A percentile compares a stretch with the other conserved stretches of the same genome.
phyloP scores from a whole-genome alignment of 2,888 invertebrate species.

The Amphipoea oculea region DNA sequence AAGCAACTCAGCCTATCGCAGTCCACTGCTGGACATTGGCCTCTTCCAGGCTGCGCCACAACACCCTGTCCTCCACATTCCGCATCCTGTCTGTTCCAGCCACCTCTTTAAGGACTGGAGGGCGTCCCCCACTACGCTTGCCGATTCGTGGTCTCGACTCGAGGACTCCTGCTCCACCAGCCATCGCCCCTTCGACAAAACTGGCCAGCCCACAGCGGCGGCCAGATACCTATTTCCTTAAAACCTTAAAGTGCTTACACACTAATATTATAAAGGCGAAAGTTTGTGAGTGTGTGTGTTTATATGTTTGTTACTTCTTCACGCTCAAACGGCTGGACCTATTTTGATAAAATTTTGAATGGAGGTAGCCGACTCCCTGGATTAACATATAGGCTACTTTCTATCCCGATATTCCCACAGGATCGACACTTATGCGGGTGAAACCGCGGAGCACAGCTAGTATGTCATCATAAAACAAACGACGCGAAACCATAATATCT shows the following conservation, averaged over 20 bases:
- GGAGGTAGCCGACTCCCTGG: too few relatives aligned
- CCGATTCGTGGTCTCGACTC: not conserved
- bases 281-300: too few relatives aligned
- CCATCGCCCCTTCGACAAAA: not conserved
- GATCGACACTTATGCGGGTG: too few relatives aligned
- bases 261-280: too few relatives aligned
- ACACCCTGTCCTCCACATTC: not conserved
- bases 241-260: slow-evolving; percentile 18
- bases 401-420: too few relatives aligned
- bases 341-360: too few relatives aligned
- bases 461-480: slow-evolving; percentile 1
- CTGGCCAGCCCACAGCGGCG: not conserved
- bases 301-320: too few relatives aligned
- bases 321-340: too few relatives aligned
- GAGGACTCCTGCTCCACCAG: not conserved
- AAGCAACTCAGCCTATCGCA: not conserved
- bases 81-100: not conserved
- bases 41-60: not conserved
- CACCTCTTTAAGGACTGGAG: not conserved
- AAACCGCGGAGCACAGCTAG: too few relatives aligned
- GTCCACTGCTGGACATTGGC: too few relatives aligned
- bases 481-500: slow-evolving; percentile 4
- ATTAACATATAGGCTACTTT: too few relatives aligned
- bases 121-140: not conserved
- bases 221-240: not conserved